Conservation (phyloP, 2,888 invertebrate genomes). For the Meandrusa payeni region DNA sequence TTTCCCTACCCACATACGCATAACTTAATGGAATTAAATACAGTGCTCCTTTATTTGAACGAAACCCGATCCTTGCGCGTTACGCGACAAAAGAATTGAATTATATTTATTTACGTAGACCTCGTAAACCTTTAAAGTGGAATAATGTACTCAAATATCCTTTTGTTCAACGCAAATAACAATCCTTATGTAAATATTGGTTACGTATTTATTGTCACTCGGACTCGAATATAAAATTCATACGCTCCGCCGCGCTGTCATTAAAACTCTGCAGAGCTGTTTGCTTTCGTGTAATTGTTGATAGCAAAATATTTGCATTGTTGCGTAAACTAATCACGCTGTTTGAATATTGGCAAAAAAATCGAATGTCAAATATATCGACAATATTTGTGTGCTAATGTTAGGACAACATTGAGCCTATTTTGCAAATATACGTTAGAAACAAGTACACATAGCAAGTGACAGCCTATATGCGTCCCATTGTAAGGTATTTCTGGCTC, state of each 20-base stretch:
- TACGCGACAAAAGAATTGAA: conserved; percentile 12
- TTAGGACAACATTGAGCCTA: no score
- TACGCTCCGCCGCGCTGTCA: conserved; percentile 17
- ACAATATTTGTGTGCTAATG: neutral
- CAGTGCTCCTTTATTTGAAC: conserved; percentile 11
- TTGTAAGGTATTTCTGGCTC: no score
- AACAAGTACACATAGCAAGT: no score
- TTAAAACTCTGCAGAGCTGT: conserved; percentile 16
- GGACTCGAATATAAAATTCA: conserved; percentile 21
- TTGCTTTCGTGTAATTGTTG: conserved; percentile 18
- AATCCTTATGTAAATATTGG: conserved; percentile 19
- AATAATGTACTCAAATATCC: conserved; percentile 22
- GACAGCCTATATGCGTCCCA: no score
- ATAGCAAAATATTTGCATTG: conserved; percentile 6
- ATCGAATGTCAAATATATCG: conserved; percentile 6
- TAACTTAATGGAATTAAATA: neutral
- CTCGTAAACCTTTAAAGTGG: conserved; percentile 15
- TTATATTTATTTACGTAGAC: conserved; percentile 14
- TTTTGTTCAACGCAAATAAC: conserved; percentile 20
- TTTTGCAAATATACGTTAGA: no score
- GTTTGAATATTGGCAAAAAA: conserved; percentile 19
- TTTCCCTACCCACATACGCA: no score
- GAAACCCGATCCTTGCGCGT: conserved; percentile 1
- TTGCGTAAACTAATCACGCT: conserved; percentile 15
- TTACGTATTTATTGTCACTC: conserved; percentile 18